A percentile compares a stretch with the other conserved stretches of the same genome.
Conservation (phyloP, 2,888 invertebrate species). For the Dynastes tityus region DNA sequence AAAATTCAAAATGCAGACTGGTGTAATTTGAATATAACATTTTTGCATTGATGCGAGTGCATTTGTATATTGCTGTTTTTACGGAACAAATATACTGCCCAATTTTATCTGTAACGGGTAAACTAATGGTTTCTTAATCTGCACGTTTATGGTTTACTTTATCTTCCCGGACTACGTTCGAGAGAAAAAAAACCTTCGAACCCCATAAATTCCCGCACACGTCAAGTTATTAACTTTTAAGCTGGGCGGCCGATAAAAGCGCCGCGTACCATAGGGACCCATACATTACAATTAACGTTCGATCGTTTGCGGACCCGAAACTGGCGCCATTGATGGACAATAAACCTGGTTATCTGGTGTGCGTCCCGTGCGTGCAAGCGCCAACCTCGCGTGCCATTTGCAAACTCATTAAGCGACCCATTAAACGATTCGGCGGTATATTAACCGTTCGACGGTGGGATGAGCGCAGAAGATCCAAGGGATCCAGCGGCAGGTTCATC, state of each 20-base stretch:
- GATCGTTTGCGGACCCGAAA: slow-evolving; percentile 5
- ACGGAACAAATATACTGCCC: not conserved
- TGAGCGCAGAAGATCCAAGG: not conserved
- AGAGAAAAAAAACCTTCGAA: not conserved
- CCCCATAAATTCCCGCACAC: not conserved
- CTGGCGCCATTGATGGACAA: slow-evolving; percentile 16
- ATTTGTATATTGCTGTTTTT: not conserved
- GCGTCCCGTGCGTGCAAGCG: not conserved
- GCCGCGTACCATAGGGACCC: not conserved
- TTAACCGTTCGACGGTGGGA: not conserved
- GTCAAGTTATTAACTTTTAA: slow-evolving; percentile 15
- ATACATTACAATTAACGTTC: slow-evolving; percentile 21
- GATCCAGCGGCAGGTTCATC: too few species aligned
- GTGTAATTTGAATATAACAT: too few species aligned
- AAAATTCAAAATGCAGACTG: too few species aligned
- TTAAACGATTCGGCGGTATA: slow-evolving; percentile 1
- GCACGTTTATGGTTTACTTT: not conserved
- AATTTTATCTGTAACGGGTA: not conserved
- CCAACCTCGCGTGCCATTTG: not conserved
- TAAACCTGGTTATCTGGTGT: slow-evolving; percentile 16
- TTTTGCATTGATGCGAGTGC: too few species aligned
- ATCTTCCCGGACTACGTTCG: not conserved
- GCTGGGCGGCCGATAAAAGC: not conserved
- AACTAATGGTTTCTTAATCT: not conserved
- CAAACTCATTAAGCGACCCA: slow-evolving; percentile 14